These are phyloP conservation scores for Emmelina monodactyla DNA, from an alignment of 2,888 invertebrate genomes.

Conservation along the genomic window DNA sequence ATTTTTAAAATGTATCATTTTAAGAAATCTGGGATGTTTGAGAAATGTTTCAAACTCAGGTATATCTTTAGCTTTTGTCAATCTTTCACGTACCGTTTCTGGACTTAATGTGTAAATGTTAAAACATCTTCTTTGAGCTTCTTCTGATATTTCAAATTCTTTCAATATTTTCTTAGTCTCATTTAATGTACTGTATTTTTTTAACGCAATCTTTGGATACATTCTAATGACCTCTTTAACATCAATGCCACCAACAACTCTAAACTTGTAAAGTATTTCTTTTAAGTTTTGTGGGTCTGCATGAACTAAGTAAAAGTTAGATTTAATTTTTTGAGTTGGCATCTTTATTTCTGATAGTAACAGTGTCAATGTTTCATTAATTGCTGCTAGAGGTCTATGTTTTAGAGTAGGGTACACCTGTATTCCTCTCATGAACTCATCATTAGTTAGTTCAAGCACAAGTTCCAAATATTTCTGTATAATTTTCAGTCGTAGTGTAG, in stretches of 20 bases:
- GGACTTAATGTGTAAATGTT: constrained; percentile 47
- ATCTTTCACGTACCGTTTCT: constrained; percentile 36
- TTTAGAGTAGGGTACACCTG: constrained; percentile 51
- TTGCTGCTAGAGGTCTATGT: constrained; percentile 44
- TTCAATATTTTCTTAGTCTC: constrained; percentile 40
- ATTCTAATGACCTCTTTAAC: constrained; percentile 49
- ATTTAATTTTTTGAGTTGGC: constrained; percentile 43
- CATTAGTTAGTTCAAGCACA: constrained; percentile 36
- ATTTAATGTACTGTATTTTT: constrained; percentile 30
- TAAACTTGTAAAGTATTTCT: constrained; percentile 34
- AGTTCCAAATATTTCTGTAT: constrained; percentile 52
- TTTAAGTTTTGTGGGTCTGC: constrained; percentile 48
- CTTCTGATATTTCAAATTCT: constrained; percentile 38
- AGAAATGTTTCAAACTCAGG: constrained; percentile 47
- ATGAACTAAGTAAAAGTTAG: constrained; percentile 49
- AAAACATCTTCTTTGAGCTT: constrained; percentile 53
- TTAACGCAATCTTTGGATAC: constrained; percentile 45
- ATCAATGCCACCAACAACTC: constrained; percentile 45
- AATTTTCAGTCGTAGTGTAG: constrained; percentile 40
- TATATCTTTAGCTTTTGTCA: constrained; percentile 34
- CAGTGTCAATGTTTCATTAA: constrained; percentile 42
- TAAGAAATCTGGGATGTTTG: constrained; percentile 49
- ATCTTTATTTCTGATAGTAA: constrained; percentile 40
- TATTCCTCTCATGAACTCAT: constrained; percentile 43
- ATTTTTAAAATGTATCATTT: constrained; percentile 49